Evolutionary conservation across 1,140 invertebrate species (phyloP).

Genomic region (Prorops nasuta): DNA sequence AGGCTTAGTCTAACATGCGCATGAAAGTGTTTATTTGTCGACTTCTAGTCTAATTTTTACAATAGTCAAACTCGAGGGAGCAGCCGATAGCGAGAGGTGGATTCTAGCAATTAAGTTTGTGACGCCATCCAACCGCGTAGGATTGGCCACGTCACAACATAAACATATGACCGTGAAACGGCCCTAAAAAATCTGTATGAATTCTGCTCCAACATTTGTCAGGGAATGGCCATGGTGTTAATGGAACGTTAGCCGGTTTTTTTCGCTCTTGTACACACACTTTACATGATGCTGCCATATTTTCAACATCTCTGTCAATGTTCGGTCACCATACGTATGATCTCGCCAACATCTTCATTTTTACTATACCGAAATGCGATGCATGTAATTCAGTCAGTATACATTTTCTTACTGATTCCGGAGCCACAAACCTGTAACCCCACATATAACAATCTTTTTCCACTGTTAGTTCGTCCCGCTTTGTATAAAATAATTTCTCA

Average conservation of each 20-base stretch:
- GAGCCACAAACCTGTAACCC: constrained; percentile 1
- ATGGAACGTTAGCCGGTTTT: constrained; percentile 9
- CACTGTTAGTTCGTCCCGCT: neutral
- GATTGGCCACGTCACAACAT: too few relatives aligned
- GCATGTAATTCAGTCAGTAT: constrained; percentile 4
- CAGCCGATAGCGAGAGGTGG: too few relatives aligned
- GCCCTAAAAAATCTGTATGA: constrained; percentile 30
- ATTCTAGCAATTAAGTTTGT: too few relatives aligned
- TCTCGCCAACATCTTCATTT: constrained; percentile 5
- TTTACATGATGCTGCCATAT: neutral
- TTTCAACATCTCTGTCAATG: neutral
- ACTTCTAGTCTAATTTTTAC: too few relatives aligned
- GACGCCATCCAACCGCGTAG: too few relatives aligned
- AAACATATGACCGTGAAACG: constrained; percentile 22
- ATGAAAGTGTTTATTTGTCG: too few relatives aligned
- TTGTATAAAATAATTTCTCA: neutral
- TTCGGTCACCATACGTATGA: constrained; percentile 4
- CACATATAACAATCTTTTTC: constrained; percentile 3
- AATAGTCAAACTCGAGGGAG: too few relatives aligned
- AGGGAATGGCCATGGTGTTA: constrained; percentile 18
- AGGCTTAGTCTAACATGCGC: too few relatives aligned
- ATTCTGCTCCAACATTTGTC: constrained; percentile 21
- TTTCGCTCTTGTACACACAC: constrained; percentile 12
- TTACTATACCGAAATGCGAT: constrained; percentile 2
- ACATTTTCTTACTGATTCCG: neutral